These are phyloP conservation scores for Sus cebifrons DNA, from an alignment of 2,797 vertebrate genomes.

Conservation along the genomic window DNA sequence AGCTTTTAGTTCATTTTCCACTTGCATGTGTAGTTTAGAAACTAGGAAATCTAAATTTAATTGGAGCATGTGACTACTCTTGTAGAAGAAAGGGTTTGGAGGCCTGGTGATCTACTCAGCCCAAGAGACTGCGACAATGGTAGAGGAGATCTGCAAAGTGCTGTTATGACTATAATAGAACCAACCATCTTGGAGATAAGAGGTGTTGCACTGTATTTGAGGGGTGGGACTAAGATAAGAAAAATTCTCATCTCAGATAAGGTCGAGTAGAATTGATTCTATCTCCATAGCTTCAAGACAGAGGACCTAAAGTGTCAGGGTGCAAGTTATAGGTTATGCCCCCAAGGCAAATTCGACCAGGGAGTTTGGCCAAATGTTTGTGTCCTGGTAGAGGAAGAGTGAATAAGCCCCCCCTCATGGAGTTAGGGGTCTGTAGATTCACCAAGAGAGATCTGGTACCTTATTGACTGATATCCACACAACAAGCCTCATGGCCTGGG, in stretches of 20 bases:
- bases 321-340: neutral
- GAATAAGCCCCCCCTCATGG: neutral
- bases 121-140: neutral
- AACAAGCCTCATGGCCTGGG: fast-evolving
- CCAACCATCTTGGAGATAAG: neutral
- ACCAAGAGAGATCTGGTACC: neutral
- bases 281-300: neutral
- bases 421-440: neutral
- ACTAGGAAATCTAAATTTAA: neutral
- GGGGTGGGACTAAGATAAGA: neutral
- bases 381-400: neutral
- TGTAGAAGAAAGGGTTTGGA: neutral
- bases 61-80: neutral
- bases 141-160: neutral
- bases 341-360: neutral
- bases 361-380: neutral
- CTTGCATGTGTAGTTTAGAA: neutral
- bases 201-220: neutral
- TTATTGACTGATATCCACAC: no score
- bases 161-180: neutral
- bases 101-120: neutral
- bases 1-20: neutral
- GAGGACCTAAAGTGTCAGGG: neutral
- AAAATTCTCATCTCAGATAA: neutral
- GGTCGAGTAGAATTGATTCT: neutral